phyloP scores from a whole-genome alignment of 1,140 invertebrate species.

The Drosophila aff. region DNA sequence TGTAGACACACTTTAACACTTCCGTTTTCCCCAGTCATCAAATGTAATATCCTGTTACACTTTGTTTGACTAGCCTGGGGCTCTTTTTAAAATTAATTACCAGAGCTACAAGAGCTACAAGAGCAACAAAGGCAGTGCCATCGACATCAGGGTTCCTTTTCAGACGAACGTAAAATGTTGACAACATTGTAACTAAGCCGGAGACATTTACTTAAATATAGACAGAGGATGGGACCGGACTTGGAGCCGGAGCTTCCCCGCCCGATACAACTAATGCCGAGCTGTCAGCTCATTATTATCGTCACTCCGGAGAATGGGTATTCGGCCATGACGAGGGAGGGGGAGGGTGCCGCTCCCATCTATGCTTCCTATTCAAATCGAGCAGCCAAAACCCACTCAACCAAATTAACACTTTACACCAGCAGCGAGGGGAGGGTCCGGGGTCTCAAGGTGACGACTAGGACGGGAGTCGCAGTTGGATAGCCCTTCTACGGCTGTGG shows the following conservation, averaged over 20 bases:
- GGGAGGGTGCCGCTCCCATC: conserved; percentile 9
- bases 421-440: conserved; percentile 16
- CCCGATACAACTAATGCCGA: conserved; percentile 80
- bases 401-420: conserved; percentile 77
- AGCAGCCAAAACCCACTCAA: conserved; percentile 79
- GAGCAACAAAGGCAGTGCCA: conserved; percentile 49
- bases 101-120: conserved; percentile 66
- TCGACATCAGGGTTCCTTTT: conserved; percentile 26
- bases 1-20: conserved; percentile 78
- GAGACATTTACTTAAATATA: conserved; percentile 77
- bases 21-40: conserved; percentile 75
- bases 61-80: conserved; percentile 78
- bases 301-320: conserved; percentile 54
- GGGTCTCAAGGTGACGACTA: conserved; percentile 9
- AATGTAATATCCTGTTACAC: conserved; percentile 83
- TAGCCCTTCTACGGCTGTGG: conserved; percentile 18
- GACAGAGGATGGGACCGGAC: conserved; percentile 15
- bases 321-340: background rate
- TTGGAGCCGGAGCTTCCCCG: background rate
- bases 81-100: conserved; percentile 83
- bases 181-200: conserved; percentile 79
- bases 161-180: conserved; percentile 78
- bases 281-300: conserved; percentile 83
- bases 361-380: conserved; percentile 71
- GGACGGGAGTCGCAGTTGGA: conserved; percentile 30